phyloP scores from a whole-genome alignment of 2,797 vertebrate genomes.

The Periophthalmus magnuspinnatus region DNA sequence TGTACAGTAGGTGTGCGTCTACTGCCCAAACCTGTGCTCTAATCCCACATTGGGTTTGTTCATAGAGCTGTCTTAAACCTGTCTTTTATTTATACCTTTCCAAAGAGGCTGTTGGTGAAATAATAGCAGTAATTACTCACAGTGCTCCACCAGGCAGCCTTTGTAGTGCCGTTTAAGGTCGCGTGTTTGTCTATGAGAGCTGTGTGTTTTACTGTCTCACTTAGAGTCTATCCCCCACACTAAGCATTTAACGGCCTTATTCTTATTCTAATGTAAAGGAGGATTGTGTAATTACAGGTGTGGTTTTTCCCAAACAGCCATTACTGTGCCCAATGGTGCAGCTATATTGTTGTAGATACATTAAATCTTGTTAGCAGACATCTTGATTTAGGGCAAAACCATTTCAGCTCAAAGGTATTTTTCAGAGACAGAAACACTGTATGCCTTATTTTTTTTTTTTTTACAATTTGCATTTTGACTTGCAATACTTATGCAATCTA shows the following conservation, averaged over 20 bases:
- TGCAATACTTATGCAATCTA: no score
- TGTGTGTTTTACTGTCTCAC: slow-evolving; percentile 24
- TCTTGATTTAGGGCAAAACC: neutral
- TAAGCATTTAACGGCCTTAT: slow-evolving; percentile 35
- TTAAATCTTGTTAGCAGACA: neutral
- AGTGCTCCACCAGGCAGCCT: slow-evolving; percentile 24
- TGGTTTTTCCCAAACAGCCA: slow-evolving; percentile 33
- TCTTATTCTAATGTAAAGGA: slow-evolving; percentile 48
- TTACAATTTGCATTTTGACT: no score
- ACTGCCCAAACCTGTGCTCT: neutral
- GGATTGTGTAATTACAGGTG: slow-evolving; percentile 44
- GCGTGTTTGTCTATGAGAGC: slow-evolving; percentile 33
- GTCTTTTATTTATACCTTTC: slow-evolving; percentile 14
- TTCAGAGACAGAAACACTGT: no score
- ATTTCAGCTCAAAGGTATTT: neutral
- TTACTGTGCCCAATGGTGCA: slow-evolving; percentile 13
- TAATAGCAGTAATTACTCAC: slow-evolving; percentile 54
- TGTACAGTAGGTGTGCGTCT: neutral
- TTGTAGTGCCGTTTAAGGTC: slow-evolving; percentile 41
- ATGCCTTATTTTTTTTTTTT: no score
- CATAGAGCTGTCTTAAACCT: slow-evolving; percentile 6
- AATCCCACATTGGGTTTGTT: slow-evolving; percentile 11
- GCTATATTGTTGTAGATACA: neutral
- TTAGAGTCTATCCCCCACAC: slow-evolving; percentile 5
- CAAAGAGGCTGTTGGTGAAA: slow-evolving; percentile 37